Evolutionary conservation across 2,113 vertebrate species (phyloP), one percentile per base, ranked within the genome.

Genomic region (Cebidichthys violaceus): DNA sequence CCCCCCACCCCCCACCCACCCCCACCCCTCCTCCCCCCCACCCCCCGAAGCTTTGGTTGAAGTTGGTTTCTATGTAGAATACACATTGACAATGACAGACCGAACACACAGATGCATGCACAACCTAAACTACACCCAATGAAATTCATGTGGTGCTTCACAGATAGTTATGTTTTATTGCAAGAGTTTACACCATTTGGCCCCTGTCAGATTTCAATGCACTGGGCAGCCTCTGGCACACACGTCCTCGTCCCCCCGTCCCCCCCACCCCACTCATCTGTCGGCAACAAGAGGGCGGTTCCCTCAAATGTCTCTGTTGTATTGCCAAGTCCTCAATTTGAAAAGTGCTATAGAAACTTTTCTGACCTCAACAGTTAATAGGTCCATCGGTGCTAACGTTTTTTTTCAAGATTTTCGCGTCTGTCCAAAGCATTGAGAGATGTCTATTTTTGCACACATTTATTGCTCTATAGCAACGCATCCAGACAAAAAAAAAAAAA

Each of bases 381-480:
- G 75, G 65, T 90, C 66, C 57, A 37, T 33, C 39, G 69, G 39
- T 41, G 33, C 17, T 61, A 10, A 45, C 1, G 0, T 70, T 55
- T 59, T 70, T 55, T 59, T 3, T 59, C 55, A 54, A 50, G 24
- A 22, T 24, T 71, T 24, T 71, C 27, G 4, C 37, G 11, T 87
- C 57, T 11, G 55, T 74, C 76, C 57, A 45, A 77, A 81, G 52
- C 67, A 47, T 41, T 39, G 47, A 81, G 17, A 68, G 33, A 84
- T 75, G 57, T 76, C 60, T 77, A 83, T 70, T 88, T 88, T 82
- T 71, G 91, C 72, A 77, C 8, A 81, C 54, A 91, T 45, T 85
- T 93, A 93, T 94, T 93, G 92, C 91, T 94, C 75, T 65, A 39
- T 70, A 85, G 83, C 91, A 90, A 92, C 22, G 17, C 31, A 70